Percentiles rank a stretch among this genome's conserved stretches.
These are phyloP conservation scores for Yponomeuta malinellus DNA, from an alignment of 2,888 invertebrate genomes.

Conservation along the genomic window DNA sequence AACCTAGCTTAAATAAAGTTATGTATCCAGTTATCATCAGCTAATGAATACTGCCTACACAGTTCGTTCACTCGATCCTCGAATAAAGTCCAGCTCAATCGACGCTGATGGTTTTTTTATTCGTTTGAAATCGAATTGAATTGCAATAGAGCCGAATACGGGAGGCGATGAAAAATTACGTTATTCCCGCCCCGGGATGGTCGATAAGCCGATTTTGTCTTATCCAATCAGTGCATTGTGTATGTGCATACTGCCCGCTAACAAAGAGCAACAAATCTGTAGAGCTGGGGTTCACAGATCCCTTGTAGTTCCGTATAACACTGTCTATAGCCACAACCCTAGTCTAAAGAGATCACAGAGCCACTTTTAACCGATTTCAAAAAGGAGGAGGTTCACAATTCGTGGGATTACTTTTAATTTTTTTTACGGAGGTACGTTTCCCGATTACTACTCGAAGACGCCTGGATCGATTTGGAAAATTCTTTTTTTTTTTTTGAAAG, in stretches of 20 bases:
- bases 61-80: background rate
- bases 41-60: background rate
- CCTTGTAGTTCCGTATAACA: too few species aligned
- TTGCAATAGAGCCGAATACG: background rate
- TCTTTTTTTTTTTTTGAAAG: too few species aligned
- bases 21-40: background rate
- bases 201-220: slow-evolving; percentile 66
- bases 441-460: too few species aligned
- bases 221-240: slow-evolving; percentile 55
- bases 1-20: too few species aligned
- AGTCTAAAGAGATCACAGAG: too few species aligned
- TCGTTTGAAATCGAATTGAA: background rate
- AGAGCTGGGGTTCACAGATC: background rate
- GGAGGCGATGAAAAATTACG: slow-evolving; percentile 43
- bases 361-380: too few species aligned
- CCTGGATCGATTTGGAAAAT: too few species aligned
- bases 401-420: too few species aligned
- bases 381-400: too few species aligned
- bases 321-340: too few species aligned
- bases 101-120: background rate
- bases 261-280: background rate
- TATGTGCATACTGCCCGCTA: slow-evolving; percentile 28
- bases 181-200: slow-evolving; percentile 49
- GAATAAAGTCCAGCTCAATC: background rate
- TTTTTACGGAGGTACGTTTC: too few species aligned